phyloP scores from a whole-genome alignment of 2,797 vertebrate genomes.

The Brachyrhaphis roseni region DNA sequence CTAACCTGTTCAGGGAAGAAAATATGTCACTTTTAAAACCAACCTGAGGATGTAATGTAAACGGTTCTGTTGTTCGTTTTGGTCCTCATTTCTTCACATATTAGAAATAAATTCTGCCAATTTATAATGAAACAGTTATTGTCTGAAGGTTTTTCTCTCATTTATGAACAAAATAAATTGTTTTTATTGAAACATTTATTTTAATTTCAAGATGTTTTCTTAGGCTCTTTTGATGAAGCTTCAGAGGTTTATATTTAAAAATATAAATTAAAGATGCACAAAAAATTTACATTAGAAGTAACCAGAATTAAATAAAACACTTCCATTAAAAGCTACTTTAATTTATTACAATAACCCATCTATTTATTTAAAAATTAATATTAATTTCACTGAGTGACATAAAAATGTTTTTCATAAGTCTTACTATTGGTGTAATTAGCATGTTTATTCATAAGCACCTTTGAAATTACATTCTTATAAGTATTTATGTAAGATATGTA shows the following conservation, averaged over 20 bases:
- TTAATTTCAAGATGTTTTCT: not conserved
- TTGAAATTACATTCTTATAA: not conserved
- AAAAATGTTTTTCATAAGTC: not conserved
- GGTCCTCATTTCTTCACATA: not conserved
- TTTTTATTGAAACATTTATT: not conserved
- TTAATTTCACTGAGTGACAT: not conserved
- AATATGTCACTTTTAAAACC: conserved; percentile 19
- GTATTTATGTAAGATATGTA: not conserved
- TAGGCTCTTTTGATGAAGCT: not conserved
- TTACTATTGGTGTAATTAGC: not conserved
- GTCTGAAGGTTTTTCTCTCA: not conserved
- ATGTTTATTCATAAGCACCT: not conserved
- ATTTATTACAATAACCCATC: not conserved
- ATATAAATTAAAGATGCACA: not conserved
- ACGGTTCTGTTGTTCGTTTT: too few species aligned
- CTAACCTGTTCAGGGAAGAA: too few species aligned
- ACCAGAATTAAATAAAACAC: not conserved
- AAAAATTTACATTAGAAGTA: not conserved
- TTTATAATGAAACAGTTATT: not conserved
- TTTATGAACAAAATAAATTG: not conserved
- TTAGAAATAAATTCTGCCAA: not conserved
- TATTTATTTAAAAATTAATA: not conserved
- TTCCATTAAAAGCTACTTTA: conserved; percentile 6
- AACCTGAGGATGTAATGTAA: conserved; percentile 9
- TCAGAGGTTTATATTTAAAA: not conserved